phyloP scores from a whole-genome alignment of 2,888 invertebrate genomes.

The Sarcophaga caerulescens region DNA sequence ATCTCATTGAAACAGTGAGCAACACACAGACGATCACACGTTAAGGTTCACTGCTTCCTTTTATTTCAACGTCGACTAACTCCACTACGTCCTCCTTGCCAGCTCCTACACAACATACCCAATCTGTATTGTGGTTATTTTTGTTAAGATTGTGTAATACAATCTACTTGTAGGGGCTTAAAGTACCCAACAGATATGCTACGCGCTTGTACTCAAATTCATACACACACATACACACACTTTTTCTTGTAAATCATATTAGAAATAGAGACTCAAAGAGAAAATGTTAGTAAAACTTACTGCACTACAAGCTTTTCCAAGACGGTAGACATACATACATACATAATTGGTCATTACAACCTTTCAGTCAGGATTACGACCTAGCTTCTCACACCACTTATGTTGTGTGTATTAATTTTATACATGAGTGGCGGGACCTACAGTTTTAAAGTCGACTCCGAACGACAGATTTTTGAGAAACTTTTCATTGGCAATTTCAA shows the following conservation, averaged over 20 bases:
- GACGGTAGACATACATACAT: too few species aligned
- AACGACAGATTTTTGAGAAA: too few species aligned
- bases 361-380: too few species aligned
- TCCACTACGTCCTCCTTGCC: conserved; percentile 12
- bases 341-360: too few species aligned
- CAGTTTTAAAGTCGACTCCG: too few species aligned
- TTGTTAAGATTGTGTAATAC: conserved; percentile 60
- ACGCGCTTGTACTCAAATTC: background rate
- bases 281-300: background rate
- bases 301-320: background rate
- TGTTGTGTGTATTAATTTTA: too few species aligned
- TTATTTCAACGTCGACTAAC: conserved; percentile 19
- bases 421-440: too few species aligned
- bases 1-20: background rate
- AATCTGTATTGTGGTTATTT: conserved; percentile 61
- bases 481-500: too few species aligned
- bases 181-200: background rate
- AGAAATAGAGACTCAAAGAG: background rate
- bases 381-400: too few species aligned
- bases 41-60: conserved; percentile 64
- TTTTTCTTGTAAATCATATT: background rate
- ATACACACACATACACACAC: background rate
- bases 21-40: conserved; percentile 48
- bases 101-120: background rate
- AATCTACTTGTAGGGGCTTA: conserved; percentile 53